Evolutionary conservation across 2,797 vertebrate genomes (phyloP).

Genomic region (Amazona ochrocephala): DNA sequence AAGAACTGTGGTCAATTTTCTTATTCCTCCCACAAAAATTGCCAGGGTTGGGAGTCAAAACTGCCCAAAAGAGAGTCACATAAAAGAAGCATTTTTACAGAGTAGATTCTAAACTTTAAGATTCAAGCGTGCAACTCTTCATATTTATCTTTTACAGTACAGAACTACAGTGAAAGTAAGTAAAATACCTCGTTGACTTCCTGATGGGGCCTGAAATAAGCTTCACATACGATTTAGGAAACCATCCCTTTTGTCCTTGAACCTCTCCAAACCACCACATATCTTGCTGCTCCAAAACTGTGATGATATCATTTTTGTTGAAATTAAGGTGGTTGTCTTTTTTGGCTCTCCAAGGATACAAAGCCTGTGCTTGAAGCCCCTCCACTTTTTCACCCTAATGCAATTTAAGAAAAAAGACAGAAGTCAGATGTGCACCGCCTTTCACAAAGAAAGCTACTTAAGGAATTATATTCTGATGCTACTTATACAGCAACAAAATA

Average conservation of each 20-base stretch:
- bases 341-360: conserved; percentile 98
- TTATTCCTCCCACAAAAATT: neutral
- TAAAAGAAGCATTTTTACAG: neutral
- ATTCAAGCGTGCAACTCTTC: neutral
- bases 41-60: neutral
- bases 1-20: neutral
- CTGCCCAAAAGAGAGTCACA: neutral
- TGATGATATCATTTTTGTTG: conserved; percentile 97
- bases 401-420: neutral
- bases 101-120: neutral
- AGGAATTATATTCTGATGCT: neutral
- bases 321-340: conserved; percentile 99
- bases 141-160: neutral
- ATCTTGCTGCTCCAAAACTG: conserved; percentile 97
- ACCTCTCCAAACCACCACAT: conserved; percentile 99
- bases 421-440: neutral
- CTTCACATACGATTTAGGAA: conserved; percentile 98
- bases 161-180: neutral
- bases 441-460: neutral
- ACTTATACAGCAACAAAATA: neutral
- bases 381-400: conserved; percentile 96
- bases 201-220: conserved; percentile 88
- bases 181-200: conserved; percentile 89
- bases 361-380: conserved; percentile 94
- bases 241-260: conserved; percentile 97